A percentile compares a stretch with the other conserved stretches of the same genome.
Conservation (phyloP, 2,797 vertebrate species). For the Sebastes iracundus region DNA sequence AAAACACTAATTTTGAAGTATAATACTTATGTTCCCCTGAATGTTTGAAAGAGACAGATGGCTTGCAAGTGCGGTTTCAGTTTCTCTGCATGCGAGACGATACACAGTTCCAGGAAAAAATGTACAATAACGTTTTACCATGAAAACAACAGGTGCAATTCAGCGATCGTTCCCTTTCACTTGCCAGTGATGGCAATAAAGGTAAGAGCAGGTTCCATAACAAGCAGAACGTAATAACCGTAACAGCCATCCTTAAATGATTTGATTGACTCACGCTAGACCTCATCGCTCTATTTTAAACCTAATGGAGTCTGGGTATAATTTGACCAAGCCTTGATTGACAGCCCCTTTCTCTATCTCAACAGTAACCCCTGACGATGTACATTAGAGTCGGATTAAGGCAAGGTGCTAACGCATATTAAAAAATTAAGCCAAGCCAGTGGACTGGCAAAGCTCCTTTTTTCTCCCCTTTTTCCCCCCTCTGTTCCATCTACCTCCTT, state of each 20-base stretch:
- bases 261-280: slow-evolving; percentile 85
- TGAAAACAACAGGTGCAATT: slow-evolving; percentile 62
- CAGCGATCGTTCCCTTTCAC: slow-evolving; percentile 40
- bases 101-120: slow-evolving; percentile 20
- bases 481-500: slow-evolving; percentile 34
- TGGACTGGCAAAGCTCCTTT: slow-evolving; percentile 76
- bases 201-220: slow-evolving; percentile 79
- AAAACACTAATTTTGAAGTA: neutral
- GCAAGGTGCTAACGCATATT: slow-evolving; percentile 86
- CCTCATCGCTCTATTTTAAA: slow-evolving; percentile 81
- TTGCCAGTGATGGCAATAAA: slow-evolving; percentile 62
- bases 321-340: slow-evolving; percentile 86
- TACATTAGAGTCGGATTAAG: slow-evolving; percentile 87
- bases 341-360: slow-evolving; percentile 86
- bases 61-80: neutral
- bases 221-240: slow-evolving; percentile 78
- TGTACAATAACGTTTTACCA: slow-evolving; percentile 13
- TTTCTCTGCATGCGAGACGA: slow-evolving; percentile 9
- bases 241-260: slow-evolving; percentile 81
- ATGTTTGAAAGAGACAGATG: slow-evolving; percentile 11
- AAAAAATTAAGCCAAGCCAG: slow-evolving; percentile 86
- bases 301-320: slow-evolving; percentile 87
- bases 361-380: slow-evolving; percentile 86
- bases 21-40: neutral
- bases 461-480: neutral